A percentile compares a stretch with the other conserved stretches of the same genome.
Conservation (phyloP, 2,888 invertebrate species). For the Drosophila niveifrons region DNA sequence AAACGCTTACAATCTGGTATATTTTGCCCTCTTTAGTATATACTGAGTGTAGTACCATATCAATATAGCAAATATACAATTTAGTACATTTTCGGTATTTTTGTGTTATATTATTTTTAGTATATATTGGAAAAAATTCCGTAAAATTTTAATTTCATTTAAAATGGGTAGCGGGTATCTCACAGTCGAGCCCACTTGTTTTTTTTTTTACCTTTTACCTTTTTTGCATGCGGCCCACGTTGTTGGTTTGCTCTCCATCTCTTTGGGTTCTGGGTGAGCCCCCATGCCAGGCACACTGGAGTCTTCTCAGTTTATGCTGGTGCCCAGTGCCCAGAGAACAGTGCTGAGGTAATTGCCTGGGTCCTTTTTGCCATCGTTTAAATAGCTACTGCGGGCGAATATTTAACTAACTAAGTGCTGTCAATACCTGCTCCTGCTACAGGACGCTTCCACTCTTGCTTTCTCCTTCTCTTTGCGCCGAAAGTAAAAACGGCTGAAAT, state of each 20-base stretch:
- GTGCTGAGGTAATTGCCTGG: conserved; percentile 51
- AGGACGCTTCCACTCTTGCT: no score
- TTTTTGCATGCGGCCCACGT: conserved; percentile 73
- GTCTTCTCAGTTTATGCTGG: conserved; percentile 64
- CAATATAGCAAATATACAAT: no score
- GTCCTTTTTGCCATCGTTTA: conserved; percentile 67
- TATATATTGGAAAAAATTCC: no score
- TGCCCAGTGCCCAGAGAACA: conserved; percentile 39
- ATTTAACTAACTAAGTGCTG: conserved; percentile 73
- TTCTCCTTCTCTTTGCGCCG: not conserved
- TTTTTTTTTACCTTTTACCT: conserved; percentile 9
- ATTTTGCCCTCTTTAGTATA: no score
- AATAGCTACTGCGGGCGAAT: conserved; percentile 79
- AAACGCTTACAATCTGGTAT: no score
- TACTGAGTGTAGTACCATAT: no score
- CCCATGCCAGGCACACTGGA: conserved; percentile 41
- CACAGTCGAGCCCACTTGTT: not conserved
- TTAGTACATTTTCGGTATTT: no score
- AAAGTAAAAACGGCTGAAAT: not conserved
- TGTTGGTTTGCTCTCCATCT: conserved; percentile 2
- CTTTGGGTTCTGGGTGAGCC: conserved; percentile 30
- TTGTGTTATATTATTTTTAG: no score
- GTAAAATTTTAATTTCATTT: no score
- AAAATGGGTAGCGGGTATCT: no score
- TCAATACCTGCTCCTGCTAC: conserved; percentile 29